Conservation (phyloP, 2,888 invertebrate species). For the Tillus elongatus region DNA sequence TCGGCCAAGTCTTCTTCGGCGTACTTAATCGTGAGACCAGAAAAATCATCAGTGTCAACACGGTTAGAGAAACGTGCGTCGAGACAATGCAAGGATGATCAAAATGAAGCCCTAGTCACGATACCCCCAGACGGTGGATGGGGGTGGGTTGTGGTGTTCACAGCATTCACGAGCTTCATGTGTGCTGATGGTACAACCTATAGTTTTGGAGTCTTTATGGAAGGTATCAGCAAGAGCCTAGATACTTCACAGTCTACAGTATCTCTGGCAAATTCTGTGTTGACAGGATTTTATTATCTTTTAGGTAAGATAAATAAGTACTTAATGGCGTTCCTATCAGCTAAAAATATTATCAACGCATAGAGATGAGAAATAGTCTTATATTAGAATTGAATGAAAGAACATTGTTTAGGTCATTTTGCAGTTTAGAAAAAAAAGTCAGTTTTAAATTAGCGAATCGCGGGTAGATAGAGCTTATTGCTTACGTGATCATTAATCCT, state of each 20-base stretch:
- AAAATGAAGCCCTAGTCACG: conserved; percentile 27
- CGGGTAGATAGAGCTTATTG: too few relatives aligned
- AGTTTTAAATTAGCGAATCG: too few relatives aligned
- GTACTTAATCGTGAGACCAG: too few relatives aligned
- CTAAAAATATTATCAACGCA: too few relatives aligned
- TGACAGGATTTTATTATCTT: conserved; percentile 31
- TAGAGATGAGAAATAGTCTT: not conserved
- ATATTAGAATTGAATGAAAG: too few relatives aligned
- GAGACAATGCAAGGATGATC: too few relatives aligned
- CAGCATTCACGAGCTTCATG: conserved; percentile 48
- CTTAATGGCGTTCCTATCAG: not conserved
- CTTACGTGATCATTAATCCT: too few relatives aligned
- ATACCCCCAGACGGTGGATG: conserved; percentile 53
- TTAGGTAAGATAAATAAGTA: conserved; percentile 25
- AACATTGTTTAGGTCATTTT: too few relatives aligned
- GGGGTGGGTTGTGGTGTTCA: conserved; percentile 51
- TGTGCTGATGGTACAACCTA: conserved; percentile 52
- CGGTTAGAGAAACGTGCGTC: too few relatives aligned
- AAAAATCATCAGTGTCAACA: too few relatives aligned
- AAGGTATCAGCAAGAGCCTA: conserved; percentile 28
- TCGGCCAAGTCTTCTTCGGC: too few relatives aligned
- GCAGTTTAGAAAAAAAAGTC: too few relatives aligned
- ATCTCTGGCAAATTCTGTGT: conserved; percentile 28
- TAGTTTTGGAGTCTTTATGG: conserved; percentile 50
- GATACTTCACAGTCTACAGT: conserved; percentile 25